Conservation (phyloP, 1,140 invertebrate genomes). For the Penaeus indicus region DNA sequence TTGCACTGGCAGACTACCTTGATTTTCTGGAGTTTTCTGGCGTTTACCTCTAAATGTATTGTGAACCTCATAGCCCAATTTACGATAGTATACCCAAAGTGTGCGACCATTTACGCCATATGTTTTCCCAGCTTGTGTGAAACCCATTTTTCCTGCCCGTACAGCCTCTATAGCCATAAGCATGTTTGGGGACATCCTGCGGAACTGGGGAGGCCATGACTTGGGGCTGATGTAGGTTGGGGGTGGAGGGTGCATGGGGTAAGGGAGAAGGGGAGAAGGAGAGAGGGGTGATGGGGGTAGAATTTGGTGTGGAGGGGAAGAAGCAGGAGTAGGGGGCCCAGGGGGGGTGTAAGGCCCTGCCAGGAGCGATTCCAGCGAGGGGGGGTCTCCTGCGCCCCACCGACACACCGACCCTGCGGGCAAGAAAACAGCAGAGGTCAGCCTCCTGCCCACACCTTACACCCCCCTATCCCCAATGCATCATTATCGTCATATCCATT, state of each 20-base stretch:
- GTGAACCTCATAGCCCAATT: slow-evolving; percentile 77
- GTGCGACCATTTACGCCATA: slow-evolving; percentile 87
- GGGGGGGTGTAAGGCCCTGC: slow-evolving; percentile 57
- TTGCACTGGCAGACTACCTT: not conserved
- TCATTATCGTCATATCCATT: slow-evolving; percentile 18
- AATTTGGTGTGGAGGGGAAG: slow-evolving; percentile 45
- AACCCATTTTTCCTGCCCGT: slow-evolving; percentile 84
- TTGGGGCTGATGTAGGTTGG: slow-evolving; percentile 47
- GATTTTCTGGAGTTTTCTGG: slow-evolving; percentile 18
- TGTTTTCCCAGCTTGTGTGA: slow-evolving; percentile 84
- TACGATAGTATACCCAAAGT: slow-evolving; percentile 86
- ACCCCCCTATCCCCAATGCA: slow-evolving; percentile 19
- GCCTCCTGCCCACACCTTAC: slow-evolving; percentile 36
- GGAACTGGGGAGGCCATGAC: slow-evolving; percentile 65
- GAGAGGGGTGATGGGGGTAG: slow-evolving; percentile 43
- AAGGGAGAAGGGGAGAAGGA: slow-evolving; percentile 31
- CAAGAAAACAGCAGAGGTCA: slow-evolving; percentile 65
- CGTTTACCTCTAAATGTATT: slow-evolving; percentile 63
- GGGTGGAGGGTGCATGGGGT: slow-evolving; percentile 55
- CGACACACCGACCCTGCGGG: slow-evolving; percentile 64
- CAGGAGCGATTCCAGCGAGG: slow-evolving; percentile 59
- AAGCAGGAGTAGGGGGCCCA: slow-evolving; percentile 58
- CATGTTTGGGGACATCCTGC: slow-evolving; percentile 65
- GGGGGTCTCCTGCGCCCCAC: slow-evolving; percentile 55
- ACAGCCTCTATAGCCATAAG: slow-evolving; percentile 80